These are phyloP conservation scores for Cataglyphis hispanica DNA, from an alignment of 1,140 invertebrate species.

Conservation along the genomic window DNA sequence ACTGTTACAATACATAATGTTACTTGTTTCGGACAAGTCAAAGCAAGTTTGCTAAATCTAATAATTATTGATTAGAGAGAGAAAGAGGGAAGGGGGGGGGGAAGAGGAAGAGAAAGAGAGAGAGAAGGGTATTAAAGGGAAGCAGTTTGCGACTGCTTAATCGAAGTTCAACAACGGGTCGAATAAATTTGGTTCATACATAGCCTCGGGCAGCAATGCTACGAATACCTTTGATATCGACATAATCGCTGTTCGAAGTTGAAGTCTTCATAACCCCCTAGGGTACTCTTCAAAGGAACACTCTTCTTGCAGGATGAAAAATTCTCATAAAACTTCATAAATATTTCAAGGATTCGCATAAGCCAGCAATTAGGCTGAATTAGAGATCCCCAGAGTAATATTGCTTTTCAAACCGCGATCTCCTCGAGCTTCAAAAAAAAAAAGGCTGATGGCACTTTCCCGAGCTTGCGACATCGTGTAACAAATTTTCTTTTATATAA, in stretches of 20 bases:
- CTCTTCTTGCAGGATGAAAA: conserved; percentile 63
- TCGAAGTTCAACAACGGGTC: conserved; percentile 60
- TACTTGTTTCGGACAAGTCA: conserved; percentile 26
- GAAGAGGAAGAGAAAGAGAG: neutral
- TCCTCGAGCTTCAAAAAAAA: neutral
- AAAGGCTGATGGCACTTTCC: conserved; percentile 57
- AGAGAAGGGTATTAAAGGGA: conserved; percentile 3
- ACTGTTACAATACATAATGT: neutral
- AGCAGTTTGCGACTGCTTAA: conserved; percentile 55
- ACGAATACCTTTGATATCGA: conserved; percentile 63
- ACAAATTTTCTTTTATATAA: neutral
- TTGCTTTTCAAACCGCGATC: conserved; percentile 56
- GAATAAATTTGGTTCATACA: conserved; percentile 60
- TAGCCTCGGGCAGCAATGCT: conserved; percentile 47
- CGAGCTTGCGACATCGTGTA: neutral
- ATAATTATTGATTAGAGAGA: conserved; percentile 33
- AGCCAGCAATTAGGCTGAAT: conserved; percentile 77
- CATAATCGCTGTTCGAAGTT: conserved; percentile 50
- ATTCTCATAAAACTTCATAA: conserved; percentile 78
- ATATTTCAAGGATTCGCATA: conserved; percentile 78
- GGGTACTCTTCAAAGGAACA: conserved; percentile 45
- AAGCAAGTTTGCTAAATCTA: conserved; percentile 32
- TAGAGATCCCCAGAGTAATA: conserved; percentile 65
- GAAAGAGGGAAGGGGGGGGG: neutral
- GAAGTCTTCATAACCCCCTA: conserved; percentile 43